phyloP scores from a whole-genome alignment of 2,797 vertebrate species.

The Pogonophryne albipinna region DNA sequence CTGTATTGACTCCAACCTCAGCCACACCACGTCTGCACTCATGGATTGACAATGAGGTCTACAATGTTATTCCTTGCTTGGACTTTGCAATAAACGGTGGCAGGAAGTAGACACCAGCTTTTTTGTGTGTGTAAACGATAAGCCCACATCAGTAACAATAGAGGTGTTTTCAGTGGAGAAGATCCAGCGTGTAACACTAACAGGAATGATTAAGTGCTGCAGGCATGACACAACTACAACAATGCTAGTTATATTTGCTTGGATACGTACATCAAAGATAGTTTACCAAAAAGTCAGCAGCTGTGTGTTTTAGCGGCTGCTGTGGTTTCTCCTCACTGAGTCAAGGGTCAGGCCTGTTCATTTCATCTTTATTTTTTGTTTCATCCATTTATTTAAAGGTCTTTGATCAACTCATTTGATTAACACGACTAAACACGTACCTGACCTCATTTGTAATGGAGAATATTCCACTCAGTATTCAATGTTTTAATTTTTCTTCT shows the following conservation, averaged over 20 bases:
- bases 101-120: slow-evolving; percentile 73
- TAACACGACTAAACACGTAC: slow-evolving; percentile 75
- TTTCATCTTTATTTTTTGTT: slow-evolving; percentile 72
- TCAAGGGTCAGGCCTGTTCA: neutral
- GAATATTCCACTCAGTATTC: slow-evolving; percentile 43
- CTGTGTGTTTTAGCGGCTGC: slow-evolving; percentile 33
- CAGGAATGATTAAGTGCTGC: neutral
- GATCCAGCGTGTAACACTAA: slow-evolving; percentile 33
- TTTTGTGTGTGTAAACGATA: slow-evolving; percentile 76
- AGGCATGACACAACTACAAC: neutral
- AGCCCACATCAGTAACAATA: slow-evolving; percentile 60
- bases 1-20: slow-evolving; percentile 22
- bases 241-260: neutral
- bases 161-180: slow-evolving; percentile 40
- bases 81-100: slow-evolving; percentile 61
- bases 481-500: slow-evolving; percentile 41
- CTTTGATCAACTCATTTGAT: slow-evolving; percentile 75
- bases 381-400: slow-evolving; percentile 63
- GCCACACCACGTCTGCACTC: slow-evolving; percentile 29
- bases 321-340: slow-evolving; percentile 9
- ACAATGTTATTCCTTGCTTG: slow-evolving; percentile 69
- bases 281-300: slow-evolving; percentile 49
- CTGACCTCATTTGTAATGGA: slow-evolving; percentile 75
- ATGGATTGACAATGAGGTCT: slow-evolving; percentile 75
- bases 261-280: slow-evolving; percentile 28